These are phyloP conservation scores for Chalcosyrphus nemorum DNA, from an alignment of 2,888 invertebrate genomes.

Conservation along the genomic window DNA sequence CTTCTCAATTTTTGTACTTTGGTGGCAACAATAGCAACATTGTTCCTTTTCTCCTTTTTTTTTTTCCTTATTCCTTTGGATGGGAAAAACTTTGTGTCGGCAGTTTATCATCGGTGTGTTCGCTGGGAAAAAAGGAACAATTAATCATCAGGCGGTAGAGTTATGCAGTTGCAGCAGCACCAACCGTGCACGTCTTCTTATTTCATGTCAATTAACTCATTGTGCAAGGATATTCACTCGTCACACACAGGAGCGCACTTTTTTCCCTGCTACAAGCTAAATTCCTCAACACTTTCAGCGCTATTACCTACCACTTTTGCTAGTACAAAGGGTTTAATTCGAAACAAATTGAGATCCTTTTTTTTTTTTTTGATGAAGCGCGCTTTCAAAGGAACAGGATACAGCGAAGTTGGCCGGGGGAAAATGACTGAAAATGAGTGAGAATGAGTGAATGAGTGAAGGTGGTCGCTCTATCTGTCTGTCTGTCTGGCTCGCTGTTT, in stretches of 20 bases:
- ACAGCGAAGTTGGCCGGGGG: too few species aligned
- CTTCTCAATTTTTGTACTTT: constrained; percentile 56
- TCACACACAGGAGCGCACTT: constrained; percentile 18
- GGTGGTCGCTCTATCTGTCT: neutral
- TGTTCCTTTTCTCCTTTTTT: too few species aligned
- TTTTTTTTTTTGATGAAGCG: constrained; percentile 61
- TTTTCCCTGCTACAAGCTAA: constrained; percentile 20
- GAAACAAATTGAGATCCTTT: constrained; percentile 68
- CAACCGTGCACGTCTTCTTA: constrained; percentile 48
- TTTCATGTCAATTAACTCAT: constrained; percentile 69
- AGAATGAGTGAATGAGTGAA: neutral
- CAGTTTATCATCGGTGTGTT: constrained; percentile 69
- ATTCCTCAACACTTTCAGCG: constrained; percentile 42
- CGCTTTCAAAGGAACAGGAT: constrained; percentile 57
- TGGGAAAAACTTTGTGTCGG: constrained; percentile 65
- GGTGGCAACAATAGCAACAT: constrained; percentile 48
- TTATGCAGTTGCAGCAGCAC: neutral
- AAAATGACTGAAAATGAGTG: constrained; percentile 1
- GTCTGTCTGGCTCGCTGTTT: constrained; percentile 46
- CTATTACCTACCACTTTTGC: constrained; percentile 51
- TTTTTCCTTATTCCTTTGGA: too few species aligned
- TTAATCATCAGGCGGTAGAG: constrained; percentile 53
- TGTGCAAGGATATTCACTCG: constrained; percentile 36
- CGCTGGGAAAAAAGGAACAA: constrained; percentile 51
- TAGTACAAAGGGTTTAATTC: constrained; percentile 62